A percentile compares a stretch with the other conserved stretches of the same genome.
These are phyloP conservation scores for Halcyon chelicuti DNA, from an alignment of 2,797 vertebrate species.

Conservation along the genomic window DNA sequence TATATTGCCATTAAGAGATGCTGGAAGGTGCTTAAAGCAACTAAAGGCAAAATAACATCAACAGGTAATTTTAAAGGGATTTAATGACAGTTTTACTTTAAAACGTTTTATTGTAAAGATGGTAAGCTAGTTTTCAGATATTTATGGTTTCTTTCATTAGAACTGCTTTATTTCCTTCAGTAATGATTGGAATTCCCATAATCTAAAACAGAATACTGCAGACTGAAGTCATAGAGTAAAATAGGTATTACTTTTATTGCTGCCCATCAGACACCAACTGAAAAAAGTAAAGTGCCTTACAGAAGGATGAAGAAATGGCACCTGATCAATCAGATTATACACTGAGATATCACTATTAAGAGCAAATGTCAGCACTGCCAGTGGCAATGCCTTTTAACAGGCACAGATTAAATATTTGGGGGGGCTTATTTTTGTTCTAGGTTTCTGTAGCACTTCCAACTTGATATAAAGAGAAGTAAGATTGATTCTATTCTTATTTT, in stretches of 20 bases:
- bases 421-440: neutral
- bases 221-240: neutral
- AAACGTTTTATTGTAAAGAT: neutral
- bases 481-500: neutral
- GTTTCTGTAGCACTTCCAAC: neutral
- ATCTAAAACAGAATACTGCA: neutral
- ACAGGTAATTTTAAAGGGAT: neutral
- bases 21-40: neutral
- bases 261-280: neutral
- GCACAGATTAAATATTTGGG: neutral
- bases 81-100: neutral
- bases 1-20: neutral
- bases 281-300: neutral
- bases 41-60: neutral
- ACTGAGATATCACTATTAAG: neutral
- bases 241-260: neutral
- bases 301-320: neutral
- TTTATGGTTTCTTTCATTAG: neutral
- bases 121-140: neutral
- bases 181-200: neutral
- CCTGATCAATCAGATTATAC: neutral
- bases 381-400: neutral
- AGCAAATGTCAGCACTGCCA: neutral
- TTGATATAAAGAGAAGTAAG: neutral
- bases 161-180: neutral